Evolutionary conservation across 2,797 vertebrate genomes (phyloP), one percentile per base, ranked within the genome.

Genomic region (Acipenser transmontanus): DNA sequence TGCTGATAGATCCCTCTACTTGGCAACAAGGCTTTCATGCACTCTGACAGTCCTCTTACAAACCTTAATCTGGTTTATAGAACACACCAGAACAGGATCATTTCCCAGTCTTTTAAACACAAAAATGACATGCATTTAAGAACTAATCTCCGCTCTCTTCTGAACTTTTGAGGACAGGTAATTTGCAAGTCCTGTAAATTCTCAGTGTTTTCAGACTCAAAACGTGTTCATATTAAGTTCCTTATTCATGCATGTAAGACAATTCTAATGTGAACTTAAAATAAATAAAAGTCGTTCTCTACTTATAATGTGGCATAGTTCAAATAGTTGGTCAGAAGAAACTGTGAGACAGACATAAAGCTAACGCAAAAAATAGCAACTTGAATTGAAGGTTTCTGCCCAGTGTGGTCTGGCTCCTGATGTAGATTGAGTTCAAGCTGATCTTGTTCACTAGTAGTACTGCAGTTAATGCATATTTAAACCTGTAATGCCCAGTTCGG

Each of bases 381-480:
- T 6, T 12, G 6, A 57, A n/a, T 10, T 12, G 13, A 6, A 11
- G 54, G 11, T 6, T 10, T 57, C 11, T 57, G 54, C 56, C 13
- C 57, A 50, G 70, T 67, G 50, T 73, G 13, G 17, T 1, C 17
- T 17, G 17, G 64, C 71, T 75, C 63, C 62, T 69, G 70, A 65
- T 63, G 50, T 9, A 72, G 63, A 47, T 65, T 17, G 17, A 54
- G n/a, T 73, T 73, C 67, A 59, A 49, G 13, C 65, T 77, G 63
- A 0, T 71, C 81, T 77, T 80, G 52, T 71, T 17, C 1, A 17
- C 17, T 17, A 17, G 17, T 17, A 17, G 17, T 17, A 17, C 17
- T 1, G 17, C 17, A 17, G 17, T 17, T 17, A 17, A 17, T 17
- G 17, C 17, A 17, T 17, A 17, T 17, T 17, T 17, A 17, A 17